Evolutionary conservation across 2,888 invertebrate genomes (phyloP).

Genomic region (Physocephala rufipes): DNA sequence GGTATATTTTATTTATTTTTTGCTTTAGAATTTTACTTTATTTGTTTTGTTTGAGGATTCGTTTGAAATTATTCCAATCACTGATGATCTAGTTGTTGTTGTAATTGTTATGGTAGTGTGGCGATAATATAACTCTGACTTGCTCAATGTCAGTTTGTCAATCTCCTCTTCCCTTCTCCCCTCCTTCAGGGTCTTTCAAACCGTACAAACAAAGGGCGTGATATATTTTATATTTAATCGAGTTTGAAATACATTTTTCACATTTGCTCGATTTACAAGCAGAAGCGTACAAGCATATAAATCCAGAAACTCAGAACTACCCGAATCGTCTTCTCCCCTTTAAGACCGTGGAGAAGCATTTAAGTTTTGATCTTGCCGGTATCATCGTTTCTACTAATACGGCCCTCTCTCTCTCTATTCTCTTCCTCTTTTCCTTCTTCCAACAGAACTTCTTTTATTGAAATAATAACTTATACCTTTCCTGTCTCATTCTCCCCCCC

Average conservation of each 20-base stretch:
- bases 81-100: too few species aligned
- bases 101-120: too few species aligned
- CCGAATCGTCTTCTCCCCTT: neutral
- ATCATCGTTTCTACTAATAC: neutral
- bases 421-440: neutral
- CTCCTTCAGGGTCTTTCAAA: too few species aligned
- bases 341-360: neutral
- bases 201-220: neutral
- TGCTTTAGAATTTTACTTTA: neutral
- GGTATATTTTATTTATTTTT: neutral
- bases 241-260: neutral
- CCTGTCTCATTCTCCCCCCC: neutral
- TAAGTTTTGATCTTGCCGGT: neutral
- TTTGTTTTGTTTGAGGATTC: too few species aligned
- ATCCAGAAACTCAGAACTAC: neutral
- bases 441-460: neutral
- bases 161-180: neutral
- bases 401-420: neutral
- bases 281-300: too few species aligned
- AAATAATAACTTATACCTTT: neutral
- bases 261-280: too few species aligned
- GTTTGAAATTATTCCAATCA: too few species aligned
- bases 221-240: too few species aligned
- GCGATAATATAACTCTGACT: too few species aligned
- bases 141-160: too few species aligned